A percentile compares a stretch with the other conserved stretches of the same genome.
Conservation (phyloP, 2,113 vertebrate genomes). For the Poecilia latipinna region DNA sequence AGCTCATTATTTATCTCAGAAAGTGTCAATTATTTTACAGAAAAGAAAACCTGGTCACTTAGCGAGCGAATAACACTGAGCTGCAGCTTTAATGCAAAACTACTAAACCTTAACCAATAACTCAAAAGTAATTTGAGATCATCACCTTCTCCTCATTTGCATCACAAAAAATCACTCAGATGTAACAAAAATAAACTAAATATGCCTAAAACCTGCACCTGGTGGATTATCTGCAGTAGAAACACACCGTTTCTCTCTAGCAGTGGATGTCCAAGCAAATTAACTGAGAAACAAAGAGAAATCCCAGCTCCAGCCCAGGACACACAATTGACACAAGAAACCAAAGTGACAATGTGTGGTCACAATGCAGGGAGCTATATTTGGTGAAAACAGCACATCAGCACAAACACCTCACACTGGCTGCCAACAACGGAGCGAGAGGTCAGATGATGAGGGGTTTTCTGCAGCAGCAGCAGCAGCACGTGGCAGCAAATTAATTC, state of each 20-base stretch:
- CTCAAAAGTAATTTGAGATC: neutral
- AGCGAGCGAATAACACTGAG: neutral
- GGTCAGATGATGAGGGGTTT: neutral
- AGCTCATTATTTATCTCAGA: too few species aligned
- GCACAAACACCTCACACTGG: neutral
- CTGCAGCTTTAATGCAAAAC: too few species aligned
- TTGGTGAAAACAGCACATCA: neutral
- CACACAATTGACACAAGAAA: neutral
- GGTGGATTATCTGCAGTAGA: neutral
- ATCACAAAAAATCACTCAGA: neutral
- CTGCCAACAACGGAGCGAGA: neutral
- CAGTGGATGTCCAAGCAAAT: neutral
- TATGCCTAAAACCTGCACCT: too few species aligned
- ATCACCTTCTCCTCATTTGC: neutral
- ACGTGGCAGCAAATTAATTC: too few species aligned
- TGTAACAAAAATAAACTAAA: neutral
- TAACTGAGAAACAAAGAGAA: neutral
- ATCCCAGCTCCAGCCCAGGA: neutral
- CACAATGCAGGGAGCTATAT: neutral
- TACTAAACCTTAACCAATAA: neutral
- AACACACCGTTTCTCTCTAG: neutral
- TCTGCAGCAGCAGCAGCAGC: too few species aligned
- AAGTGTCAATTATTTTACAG: too few species aligned
- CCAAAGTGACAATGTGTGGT: neutral
- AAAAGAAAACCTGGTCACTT: neutral